These are phyloP conservation scores for Channa argus DNA, from an alignment of 2,113 vertebrate genomes.

Conservation along the genomic window DNA sequence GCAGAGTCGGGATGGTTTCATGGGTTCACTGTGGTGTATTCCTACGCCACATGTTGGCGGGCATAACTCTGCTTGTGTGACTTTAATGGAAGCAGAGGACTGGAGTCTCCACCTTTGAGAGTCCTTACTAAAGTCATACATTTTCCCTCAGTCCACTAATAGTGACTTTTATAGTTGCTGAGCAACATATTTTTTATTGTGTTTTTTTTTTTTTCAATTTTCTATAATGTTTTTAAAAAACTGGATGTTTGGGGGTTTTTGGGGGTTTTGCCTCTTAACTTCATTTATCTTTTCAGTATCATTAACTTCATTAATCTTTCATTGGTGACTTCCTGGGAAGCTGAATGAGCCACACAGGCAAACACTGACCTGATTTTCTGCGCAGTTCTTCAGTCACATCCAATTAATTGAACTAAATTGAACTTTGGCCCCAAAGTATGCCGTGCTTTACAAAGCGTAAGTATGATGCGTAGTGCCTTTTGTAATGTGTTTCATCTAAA, in stretches of 20 bases:
- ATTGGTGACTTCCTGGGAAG: too few relatives aligned
- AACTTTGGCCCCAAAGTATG: conserved; percentile 12
- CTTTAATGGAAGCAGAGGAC: conserved; percentile 74
- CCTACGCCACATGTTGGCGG: conserved; percentile 70
- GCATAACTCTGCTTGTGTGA: conserved; percentile 71
- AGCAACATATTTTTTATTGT: too few relatives aligned
- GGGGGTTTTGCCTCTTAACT: not conserved
- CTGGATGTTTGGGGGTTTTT: not conserved
- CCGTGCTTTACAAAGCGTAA: not conserved
- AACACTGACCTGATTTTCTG: conserved; percentile 7
- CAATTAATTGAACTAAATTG: not conserved
- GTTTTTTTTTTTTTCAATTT: too few relatives aligned
- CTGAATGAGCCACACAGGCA: not conserved
- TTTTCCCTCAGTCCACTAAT: conserved; percentile 56
- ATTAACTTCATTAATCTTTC: not conserved
- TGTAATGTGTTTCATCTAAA: not conserved
- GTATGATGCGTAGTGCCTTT: not conserved
- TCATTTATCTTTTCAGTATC: not conserved
- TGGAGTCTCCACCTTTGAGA: conserved; percentile 40
- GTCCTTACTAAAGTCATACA: conserved; percentile 40
- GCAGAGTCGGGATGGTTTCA: conserved; percentile 64
- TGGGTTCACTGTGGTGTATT: conserved; percentile 67
- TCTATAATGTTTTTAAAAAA: too few relatives aligned
- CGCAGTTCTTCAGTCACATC: not conserved
- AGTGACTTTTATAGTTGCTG: conserved; percentile 65